A percentile compares a stretch with the other conserved stretches of the same genome.
These are phyloP conservation scores for Daubentonia madagascariensis DNA, from an alignment of 2,113 vertebrate genomes.

Conservation along the genomic window DNA sequence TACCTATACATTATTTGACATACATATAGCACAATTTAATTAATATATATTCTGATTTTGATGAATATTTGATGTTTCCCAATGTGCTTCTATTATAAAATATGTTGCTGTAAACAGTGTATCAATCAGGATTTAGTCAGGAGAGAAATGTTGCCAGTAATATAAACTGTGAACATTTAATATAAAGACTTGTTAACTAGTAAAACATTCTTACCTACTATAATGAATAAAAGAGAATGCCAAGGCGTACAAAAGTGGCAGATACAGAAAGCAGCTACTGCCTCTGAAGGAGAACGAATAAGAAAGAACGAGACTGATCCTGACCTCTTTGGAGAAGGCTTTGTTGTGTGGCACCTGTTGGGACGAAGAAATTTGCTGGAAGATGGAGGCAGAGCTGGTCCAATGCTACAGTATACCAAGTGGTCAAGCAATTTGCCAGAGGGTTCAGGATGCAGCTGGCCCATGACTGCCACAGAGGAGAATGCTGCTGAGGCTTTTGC, in stretches of 20 bases:
- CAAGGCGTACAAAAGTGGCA: accelerated
- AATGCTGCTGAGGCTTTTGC: not conserved
- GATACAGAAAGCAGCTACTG: not conserved
- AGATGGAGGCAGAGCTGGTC: accelerated
- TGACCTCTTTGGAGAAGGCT: not conserved
- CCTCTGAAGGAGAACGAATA: not conserved
- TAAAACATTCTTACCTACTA: not conserved
- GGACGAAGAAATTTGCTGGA: not conserved
- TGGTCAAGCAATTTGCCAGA: not conserved
- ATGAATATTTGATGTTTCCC: not conserved
- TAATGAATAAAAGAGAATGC: not conserved
- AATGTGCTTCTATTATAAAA: not conserved
- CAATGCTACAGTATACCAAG: not conserved
- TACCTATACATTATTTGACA: not conserved
- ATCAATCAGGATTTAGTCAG: not conserved
- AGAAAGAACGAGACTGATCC: accelerated
- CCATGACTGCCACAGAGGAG: not conserved
- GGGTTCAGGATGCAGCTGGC: not conserved
- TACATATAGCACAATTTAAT: not conserved
- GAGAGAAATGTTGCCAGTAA: not conserved
- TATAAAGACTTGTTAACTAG: not conserved
- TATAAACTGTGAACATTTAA: not conserved
- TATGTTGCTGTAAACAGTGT: not conserved
- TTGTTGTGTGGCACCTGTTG: accelerated
- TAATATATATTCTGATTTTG: not conserved